Evolutionary conservation across 2,797 vertebrate genomes (phyloP), one percentile per base, ranked within the genome.

Genomic region (Gephyroberyx darwinii): DNA sequence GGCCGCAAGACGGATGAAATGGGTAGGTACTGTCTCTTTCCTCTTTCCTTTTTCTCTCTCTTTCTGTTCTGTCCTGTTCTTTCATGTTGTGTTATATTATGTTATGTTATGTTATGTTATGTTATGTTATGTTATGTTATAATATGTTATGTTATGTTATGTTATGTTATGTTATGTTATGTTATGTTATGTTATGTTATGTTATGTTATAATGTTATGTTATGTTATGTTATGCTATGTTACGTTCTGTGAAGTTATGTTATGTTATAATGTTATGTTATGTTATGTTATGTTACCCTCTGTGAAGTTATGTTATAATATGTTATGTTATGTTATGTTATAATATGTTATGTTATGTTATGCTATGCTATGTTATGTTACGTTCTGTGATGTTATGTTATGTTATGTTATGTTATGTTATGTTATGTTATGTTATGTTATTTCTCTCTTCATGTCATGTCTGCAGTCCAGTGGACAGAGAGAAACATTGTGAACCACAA

Each of bases 401-500:
- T 26, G 26, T 26, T 26, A 1, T 26, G 26, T 26, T 26, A 26
- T 26, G 26, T 2, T 26, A 26, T 26, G 26, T 26, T 26, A 26
- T 26, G 26, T 26, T 26, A 26, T 26, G 26, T 26, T 26, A 26
- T 26, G 26, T 58, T 41, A 13, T n/a, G n/a, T 45, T 54, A 0
- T 20, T 60, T 71, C 4, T 10, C 3, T 17, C 0, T 26, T 33
- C 5, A 4, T 3, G 17, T 26, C 9, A 0, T 51, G 0, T 31
- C 41, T 68, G 51, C 71, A 90, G 88, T 81, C 54, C 78, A 77
- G 76, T 89, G 87, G 86, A 86, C 76, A 2, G 84, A 92, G 74
- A 86, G 51, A 54, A 86, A 90, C 77, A 74, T 86, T 22, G 31
- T 81, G 26, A 64, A 85, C 67, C 76, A 82, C 55, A 83, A 75